phyloP scores from a whole-genome alignment of 2,797 vertebrate genomes.

The Acipenser transmontanus region DNA sequence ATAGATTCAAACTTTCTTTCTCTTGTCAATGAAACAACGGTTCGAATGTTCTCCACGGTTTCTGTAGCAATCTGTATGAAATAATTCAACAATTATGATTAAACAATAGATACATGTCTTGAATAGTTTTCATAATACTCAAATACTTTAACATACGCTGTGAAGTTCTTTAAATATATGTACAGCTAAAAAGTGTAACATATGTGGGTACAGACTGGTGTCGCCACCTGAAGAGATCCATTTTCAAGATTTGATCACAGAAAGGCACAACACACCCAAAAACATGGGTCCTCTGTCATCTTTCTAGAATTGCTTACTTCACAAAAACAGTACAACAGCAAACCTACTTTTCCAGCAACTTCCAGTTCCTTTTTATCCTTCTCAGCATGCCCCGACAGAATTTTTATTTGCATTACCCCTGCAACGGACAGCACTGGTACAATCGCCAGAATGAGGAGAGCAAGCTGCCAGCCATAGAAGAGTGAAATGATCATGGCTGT shows the following conservation, averaged over 20 bases:
- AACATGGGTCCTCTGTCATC: constrained; percentile 26
- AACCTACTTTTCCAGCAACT: constrained; percentile 79
- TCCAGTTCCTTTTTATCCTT: constrained; percentile 88
- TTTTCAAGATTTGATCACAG: background rate
- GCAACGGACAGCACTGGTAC: constrained; percentile 81
- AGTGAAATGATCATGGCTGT: constrained; percentile 80
- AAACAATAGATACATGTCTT: background rate
- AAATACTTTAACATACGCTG: too few relatives aligned
- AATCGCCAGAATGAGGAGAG: constrained; percentile 75
- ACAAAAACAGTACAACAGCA: too few relatives aligned
- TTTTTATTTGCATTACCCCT: constrained; percentile 77
- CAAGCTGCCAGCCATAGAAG: constrained; percentile 86
- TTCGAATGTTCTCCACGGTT: constrained; percentile 90
- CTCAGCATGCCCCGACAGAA: constrained; percentile 75
- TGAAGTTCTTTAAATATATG: background rate
- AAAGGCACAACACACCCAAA: constrained; percentile 21
- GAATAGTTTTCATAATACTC: background rate
- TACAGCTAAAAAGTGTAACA: background rate
- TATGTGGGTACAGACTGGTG: too few relatives aligned
- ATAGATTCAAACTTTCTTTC: constrained; percentile 82
- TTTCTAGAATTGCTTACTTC: background rate
- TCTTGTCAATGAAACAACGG: constrained; percentile 80
- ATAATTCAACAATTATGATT: constrained; percentile 5
- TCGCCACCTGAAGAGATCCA: too few relatives aligned
- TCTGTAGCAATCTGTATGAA: constrained; percentile 78